Evolutionary conservation across 2,797 vertebrate species (phyloP), one percentile per base, ranked within the genome.

Genomic region (Enoplosus armatus): DNA sequence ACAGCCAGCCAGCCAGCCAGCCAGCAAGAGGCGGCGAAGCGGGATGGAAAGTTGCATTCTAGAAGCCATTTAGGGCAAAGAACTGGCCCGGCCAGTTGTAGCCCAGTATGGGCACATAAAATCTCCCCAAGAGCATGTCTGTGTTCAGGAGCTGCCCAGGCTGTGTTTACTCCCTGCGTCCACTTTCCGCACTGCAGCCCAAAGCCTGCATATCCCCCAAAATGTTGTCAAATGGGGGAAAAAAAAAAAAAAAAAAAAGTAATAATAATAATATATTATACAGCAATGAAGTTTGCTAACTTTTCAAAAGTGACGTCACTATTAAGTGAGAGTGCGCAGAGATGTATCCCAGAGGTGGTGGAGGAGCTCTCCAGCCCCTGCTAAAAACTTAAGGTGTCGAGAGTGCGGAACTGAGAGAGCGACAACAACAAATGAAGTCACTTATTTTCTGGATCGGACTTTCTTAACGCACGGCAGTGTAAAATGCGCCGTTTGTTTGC

Each of bases 31-130:
- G 4, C n/a, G 2, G 3, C 39, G 9, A 35, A 67, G 66, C 10
- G n/a, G 45, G 35, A 61, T n/a, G 63, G 82, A 82, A 79, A 80
- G 58, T 63, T 58, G 33, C 26, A 61, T 10, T 86, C n/a, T 65
- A 4, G 0, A 27, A 77, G 31, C 37, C 26, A 37, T 80, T 67
- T 45, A 37, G 43, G 12, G 39, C 12, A 18, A 66, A 72, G 37
- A 70, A n/a, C n/a, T n/a, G n/a, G n/a, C n/a, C n/a, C 24, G 5
- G 59, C 54, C 58, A 77, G 66, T 65, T 73, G 64, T 83, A 71
- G 55, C 64, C 51, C 27, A 27, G 31, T 48, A 43, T 35, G 37
- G 47, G 47, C 53, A 12, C 59, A 35, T 59, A 61, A 53, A 64
- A 53, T 75, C 64, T 63, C 29, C 31, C 16, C 33, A 66, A 39